phyloP scores from a whole-genome alignment of 2,113 vertebrate species.

The Pachyramphus minor region DNA sequence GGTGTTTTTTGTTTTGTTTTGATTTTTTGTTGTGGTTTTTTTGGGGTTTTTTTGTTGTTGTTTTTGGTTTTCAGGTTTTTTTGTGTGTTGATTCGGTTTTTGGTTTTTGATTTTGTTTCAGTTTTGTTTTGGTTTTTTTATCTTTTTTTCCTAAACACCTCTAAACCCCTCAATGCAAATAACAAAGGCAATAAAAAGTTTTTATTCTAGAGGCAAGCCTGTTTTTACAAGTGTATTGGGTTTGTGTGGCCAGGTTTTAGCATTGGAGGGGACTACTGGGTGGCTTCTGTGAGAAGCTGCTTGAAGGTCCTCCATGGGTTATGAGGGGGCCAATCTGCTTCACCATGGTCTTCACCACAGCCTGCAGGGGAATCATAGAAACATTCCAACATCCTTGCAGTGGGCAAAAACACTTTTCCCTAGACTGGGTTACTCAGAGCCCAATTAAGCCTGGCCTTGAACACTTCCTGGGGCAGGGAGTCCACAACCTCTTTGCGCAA shows the following conservation, averaged over 20 bases:
- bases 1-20: not conserved
- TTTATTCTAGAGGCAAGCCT: not conserved
- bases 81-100: too few relatives aligned
- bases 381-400: not conserved
- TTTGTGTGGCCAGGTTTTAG: not conserved
- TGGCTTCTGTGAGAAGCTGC: not conserved
- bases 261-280: too few relatives aligned
- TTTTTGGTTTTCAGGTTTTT: too few relatives aligned
- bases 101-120: not conserved
- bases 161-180: accelerated
- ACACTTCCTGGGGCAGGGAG: not conserved
- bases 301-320: not conserved
- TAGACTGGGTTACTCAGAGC: not conserved
- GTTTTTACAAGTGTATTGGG: not conserved
- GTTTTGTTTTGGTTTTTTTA: not conserved
- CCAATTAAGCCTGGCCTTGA: not conserved
- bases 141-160: not conserved
- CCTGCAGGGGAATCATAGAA: not conserved
- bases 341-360: too few relatives aligned
- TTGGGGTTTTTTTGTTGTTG: too few relatives aligned
- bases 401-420: not conserved
- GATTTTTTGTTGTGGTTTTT: accelerated
- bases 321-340: too few relatives aligned
- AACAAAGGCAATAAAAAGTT: not conserved
- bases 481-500: not conserved